Percentiles rank a stretch among this genome's conserved stretches.
These are phyloP conservation scores for Apodemia zela DNA, from an alignment of 2,888 invertebrate genomes.

Conservation along the genomic window DNA sequence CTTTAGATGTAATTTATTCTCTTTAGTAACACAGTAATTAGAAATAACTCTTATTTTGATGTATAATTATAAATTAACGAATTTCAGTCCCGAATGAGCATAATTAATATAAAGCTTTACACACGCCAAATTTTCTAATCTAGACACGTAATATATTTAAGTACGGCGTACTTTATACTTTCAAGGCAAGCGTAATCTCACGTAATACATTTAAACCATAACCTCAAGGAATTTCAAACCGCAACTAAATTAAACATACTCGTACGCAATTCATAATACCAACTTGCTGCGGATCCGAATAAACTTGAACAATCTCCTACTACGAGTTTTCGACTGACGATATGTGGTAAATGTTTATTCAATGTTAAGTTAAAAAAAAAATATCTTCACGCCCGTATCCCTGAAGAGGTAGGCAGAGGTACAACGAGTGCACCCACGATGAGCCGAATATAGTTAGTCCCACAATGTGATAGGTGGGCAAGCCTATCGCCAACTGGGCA, in stretches of 20 bases:
- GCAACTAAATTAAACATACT: conserved; percentile 49
- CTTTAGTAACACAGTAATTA: background rate
- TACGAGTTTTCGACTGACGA: conserved; percentile 20
- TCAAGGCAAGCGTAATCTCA: conserved; percentile 28
- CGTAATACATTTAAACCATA: conserved; percentile 38
- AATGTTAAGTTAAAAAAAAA: too few relatives aligned
- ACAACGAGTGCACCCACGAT: too few relatives aligned
- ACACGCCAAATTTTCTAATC: conserved; percentile 5
- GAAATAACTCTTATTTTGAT: background rate
- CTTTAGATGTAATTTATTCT: too few relatives aligned
- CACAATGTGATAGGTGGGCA: too few relatives aligned
- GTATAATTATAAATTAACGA: background rate
- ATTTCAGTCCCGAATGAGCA: background rate
- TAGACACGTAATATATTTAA: conserved; percentile 14
- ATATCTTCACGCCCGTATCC: too few relatives aligned
- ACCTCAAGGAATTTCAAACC: conserved; percentile 42
- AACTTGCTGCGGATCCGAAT: conserved; percentile 40
- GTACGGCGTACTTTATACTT: conserved; percentile 13
- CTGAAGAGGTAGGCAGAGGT: too few relatives aligned
- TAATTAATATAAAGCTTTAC: background rate
- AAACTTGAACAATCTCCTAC: conserved; percentile 36
- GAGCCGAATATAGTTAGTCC: too few relatives aligned
- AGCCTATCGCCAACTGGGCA: too few relatives aligned
- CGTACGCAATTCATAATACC: conserved; percentile 45
- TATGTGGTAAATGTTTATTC: too few relatives aligned